Base-by-base conservation (phyloP, 53 echinoderm and acorn worm species). In the Stichopus horrens region DNA sequence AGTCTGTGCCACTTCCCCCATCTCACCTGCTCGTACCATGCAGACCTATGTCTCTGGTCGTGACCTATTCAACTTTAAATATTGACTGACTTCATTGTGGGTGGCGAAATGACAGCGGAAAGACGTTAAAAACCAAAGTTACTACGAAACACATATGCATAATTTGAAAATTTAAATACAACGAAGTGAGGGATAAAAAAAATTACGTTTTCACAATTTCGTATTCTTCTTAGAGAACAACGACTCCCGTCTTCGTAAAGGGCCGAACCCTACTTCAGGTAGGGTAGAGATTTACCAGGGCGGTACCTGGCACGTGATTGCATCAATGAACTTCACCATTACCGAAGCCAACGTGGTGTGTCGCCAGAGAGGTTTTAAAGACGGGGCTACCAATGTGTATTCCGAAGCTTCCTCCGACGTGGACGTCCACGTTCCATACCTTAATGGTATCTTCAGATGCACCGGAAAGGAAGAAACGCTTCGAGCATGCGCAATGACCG, bases 271-370 rank as follows among this genome's bases (percentile, higher is more conserved):
- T 4, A 53, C 19, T 4, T 79, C 79, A 9, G 79, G 79, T 7
- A 53, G 54, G 9, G 79, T 79, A 19, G 79, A 79, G 79, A 52
- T 79, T 53, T 79, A 53, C n/a, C 5, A 79, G n/a, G 79, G 79
- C 7, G 79, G 79, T 7, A 79, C 79, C 4, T 79, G 79, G 79
- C 79, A 79, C 54, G 55, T 54, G n/a, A 79, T 79, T 79, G 79
- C 79, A 10, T 53, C 53, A 4, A 16, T 7, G 18, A 79, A 79
- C 55, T 79, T 79, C 18, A 55, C 79, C n/a, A 4, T 5, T 53
- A 14, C 53, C 79, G 79, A 79, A 53, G 79, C 79, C 9, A 9
- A 55, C 13, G 79, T 79, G 19, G n/a, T 79, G n/a, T 79, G 79
- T 52, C 79, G 54, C 19, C 54, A 79, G 16, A 5, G 52, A 7